Evolutionary conservation across 2,888 invertebrate genomes (phyloP).

Genomic region (Hoplodrina ambigua): DNA sequence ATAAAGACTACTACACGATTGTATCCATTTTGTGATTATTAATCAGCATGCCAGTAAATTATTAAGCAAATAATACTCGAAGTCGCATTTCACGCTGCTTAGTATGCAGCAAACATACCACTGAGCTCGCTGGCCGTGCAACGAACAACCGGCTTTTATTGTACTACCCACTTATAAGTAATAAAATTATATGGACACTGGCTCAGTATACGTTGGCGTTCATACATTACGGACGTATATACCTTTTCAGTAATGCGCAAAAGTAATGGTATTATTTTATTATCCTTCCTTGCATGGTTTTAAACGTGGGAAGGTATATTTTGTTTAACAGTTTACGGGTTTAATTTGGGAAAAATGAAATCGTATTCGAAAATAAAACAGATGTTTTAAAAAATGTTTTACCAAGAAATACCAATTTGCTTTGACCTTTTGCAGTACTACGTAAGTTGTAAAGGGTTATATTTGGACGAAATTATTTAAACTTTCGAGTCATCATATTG

Average conservation of each 20-base stretch:
- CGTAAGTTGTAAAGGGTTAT: neutral
- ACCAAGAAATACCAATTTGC: neutral
- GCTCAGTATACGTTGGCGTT: constrained; percentile 35
- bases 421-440: neutral
- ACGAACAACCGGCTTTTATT: constrained; percentile 60
- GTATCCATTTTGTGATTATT: constrained; percentile 47
- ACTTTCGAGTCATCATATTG: neutral
- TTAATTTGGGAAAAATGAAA: neutral
- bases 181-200: constrained; percentile 64
- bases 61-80: constrained; percentile 46
- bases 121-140: constrained; percentile 41
- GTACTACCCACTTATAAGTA: constrained; percentile 61
- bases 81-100: constrained; percentile 57
- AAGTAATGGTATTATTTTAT: constrained; percentile 22
- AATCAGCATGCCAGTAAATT: constrained; percentile 47
- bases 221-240: constrained; percentile 20
- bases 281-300: neutral
- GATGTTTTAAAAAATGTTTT: neutral
- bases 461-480: neutral
- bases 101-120: constrained; percentile 61
- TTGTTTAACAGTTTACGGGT: neutral
- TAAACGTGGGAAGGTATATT: neutral
- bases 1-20: constrained; percentile 13
- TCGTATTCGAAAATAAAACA: neutral
- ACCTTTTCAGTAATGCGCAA: constrained; percentile 2